Conservation (phyloP, 2,113 vertebrate species). For the Toxotes chatareus region DNA sequence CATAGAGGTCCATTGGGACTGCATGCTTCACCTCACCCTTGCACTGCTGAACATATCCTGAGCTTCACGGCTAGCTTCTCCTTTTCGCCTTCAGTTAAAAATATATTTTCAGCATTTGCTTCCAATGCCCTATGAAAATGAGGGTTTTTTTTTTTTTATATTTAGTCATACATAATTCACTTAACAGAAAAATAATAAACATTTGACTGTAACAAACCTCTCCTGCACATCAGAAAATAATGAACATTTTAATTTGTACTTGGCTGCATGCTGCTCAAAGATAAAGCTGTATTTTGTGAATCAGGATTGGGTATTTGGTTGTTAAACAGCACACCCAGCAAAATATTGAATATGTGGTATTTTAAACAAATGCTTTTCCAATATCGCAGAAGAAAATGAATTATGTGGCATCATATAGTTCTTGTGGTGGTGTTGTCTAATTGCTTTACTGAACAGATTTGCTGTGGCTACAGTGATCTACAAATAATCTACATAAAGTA, state of each 20-base stretch:
- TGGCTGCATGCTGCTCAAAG: conserved; percentile 24
- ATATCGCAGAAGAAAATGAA: conserved; percentile 69
- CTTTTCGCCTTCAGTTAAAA: conserved; percentile 42
- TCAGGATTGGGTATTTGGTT: conserved; percentile 37
- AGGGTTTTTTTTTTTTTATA: not conserved
- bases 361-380: conserved; percentile 72
- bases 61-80: conserved; percentile 50
- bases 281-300: conserved; percentile 52
- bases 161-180: not conserved
- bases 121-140: not conserved
- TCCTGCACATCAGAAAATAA: conserved; percentile 32
- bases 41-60: conserved; percentile 69
- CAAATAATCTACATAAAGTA: conserved; percentile 76
- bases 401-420: conserved; percentile 68
- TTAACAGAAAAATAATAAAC: conserved; percentile 1
- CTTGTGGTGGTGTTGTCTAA: conserved; percentile 63
- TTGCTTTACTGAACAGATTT: conserved; percentile 68
- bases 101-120: conserved; percentile 41
- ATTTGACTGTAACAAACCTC: not conserved
- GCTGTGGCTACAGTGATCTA: conserved; percentile 62
- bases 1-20: conserved; percentile 71
- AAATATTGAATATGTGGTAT: conserved; percentile 65
- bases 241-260: conserved; percentile 41
- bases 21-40: conserved; percentile 79
- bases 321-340: conserved; percentile 46